These are phyloP conservation scores for Girardinus metallicus DNA, from an alignment of 2,797 vertebrate species.

Conservation along the genomic window DNA sequence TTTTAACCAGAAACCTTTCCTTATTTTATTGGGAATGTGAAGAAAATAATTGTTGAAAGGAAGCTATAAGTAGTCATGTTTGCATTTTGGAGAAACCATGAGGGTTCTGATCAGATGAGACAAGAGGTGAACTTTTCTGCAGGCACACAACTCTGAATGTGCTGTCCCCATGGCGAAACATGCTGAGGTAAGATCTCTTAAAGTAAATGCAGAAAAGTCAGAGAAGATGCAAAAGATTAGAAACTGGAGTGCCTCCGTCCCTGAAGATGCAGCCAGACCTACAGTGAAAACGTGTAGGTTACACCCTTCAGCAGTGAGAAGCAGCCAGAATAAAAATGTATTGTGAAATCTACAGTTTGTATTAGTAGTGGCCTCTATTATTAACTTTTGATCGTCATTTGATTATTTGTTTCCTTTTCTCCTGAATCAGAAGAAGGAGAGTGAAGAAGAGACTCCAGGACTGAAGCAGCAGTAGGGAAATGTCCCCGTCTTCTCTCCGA, in stretches of 20 bases:
- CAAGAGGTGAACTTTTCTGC: background rate
- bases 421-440: conserved; percentile 2
- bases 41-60: background rate
- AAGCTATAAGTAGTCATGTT: background rate
- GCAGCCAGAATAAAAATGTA: background rate
- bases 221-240: background rate
- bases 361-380: background rate
- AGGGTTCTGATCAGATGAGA: background rate
- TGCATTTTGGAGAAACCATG: background rate
- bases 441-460: conserved; percentile 10
- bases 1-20: background rate
- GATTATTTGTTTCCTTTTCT: conserved; percentile 4
- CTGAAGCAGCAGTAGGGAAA: conserved; percentile 15
- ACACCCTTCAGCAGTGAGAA: background rate
- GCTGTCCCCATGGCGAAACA: background rate
- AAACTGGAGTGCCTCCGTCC: background rate
- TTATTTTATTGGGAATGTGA: background rate
- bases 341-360: background rate
- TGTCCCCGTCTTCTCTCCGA: background rate
- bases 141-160: background rate
- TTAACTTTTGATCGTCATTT: background rate
- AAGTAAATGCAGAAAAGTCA: background rate
- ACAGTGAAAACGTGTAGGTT: background rate
- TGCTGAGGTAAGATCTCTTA: background rate
- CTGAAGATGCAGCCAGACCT: background rate